Percentiles rank a stretch among this genome's conserved stretches.
These are phyloP conservation scores for Prietella phreatophila DNA, from an alignment of 2,113 vertebrate species.

Conservation along the genomic window DNA sequence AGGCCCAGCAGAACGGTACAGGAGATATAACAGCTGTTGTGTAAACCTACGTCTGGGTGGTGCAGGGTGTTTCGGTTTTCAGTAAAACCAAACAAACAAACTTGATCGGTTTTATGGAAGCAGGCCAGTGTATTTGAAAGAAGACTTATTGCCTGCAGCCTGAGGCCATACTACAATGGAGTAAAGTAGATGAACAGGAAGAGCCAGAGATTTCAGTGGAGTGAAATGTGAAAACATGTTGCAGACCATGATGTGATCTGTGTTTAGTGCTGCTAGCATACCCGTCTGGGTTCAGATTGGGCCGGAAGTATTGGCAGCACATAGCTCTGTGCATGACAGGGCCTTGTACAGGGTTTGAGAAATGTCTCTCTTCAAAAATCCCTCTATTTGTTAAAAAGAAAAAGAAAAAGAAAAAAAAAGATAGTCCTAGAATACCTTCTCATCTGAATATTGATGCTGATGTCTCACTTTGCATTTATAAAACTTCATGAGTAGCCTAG, in stretches of 20 bases:
- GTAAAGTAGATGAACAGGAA: conserved; percentile 10
- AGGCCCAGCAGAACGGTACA: not conserved
- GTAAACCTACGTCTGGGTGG: conserved; percentile 6
- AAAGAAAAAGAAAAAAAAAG: not conserved
- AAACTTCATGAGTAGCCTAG: not conserved
- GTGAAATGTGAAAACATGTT: conserved; percentile 15
- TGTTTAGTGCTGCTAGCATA: not conserved
- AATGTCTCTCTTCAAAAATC: not conserved
- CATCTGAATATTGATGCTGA: not conserved
- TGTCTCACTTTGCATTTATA: not conserved
- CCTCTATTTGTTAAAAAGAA: not conserved
- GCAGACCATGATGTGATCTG: not conserved
- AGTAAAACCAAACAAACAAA: conserved; percentile 15
- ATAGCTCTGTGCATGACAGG: not conserved
- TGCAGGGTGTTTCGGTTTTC: not conserved
- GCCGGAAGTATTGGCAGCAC: not conserved
- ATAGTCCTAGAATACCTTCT: not conserved
- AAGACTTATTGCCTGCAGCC: not conserved
- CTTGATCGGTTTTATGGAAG: not conserved
- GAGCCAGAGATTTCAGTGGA: conserved; percentile 11
- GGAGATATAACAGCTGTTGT: not conserved
- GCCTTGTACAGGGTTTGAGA: not conserved
- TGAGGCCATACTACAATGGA: not conserved
- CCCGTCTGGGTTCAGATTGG: not conserved
- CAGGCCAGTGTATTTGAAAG: not conserved